Conservation (phyloP, 2,888 invertebrate genomes). For the Callyntrura guangdongensis region DNA sequence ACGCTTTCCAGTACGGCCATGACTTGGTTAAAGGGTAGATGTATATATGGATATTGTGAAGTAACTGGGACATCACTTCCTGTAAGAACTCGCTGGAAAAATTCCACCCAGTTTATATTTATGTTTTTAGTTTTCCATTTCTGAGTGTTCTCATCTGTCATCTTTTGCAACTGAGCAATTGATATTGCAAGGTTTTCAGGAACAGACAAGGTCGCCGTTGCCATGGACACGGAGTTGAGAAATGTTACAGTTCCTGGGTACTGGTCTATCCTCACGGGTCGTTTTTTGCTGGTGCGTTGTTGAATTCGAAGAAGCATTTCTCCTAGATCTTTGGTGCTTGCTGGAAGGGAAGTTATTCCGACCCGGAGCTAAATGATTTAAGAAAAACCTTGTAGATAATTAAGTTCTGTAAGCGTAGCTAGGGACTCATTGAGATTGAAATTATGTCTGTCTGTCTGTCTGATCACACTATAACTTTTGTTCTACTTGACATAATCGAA, state of each 20-base stretch:
- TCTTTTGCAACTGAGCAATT: slow-evolving; percentile 53
- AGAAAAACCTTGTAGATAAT: slow-evolving; percentile 36
- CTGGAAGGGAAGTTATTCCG: no score
- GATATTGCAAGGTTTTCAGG: not conserved
- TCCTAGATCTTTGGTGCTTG: slow-evolving; percentile 64
- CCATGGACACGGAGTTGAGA: not conserved
- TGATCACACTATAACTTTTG: no score
- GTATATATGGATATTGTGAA: not conserved
- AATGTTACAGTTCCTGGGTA: slow-evolving; percentile 1
- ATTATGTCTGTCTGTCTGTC: no score
- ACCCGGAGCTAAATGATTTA: no score
- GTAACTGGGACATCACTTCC: slow-evolving; percentile 56
- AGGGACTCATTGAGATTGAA: no score
- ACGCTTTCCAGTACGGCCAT: slow-evolving; percentile 9
- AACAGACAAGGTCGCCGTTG: not conserved
- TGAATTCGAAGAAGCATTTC: slow-evolving; percentile 27
- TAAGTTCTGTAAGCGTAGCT: slow-evolving; percentile 25
- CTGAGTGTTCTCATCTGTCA: slow-evolving; percentile 30
- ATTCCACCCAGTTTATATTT: slow-evolving; percentile 65
- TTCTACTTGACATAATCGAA: no score
- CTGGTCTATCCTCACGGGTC: slow-evolving; percentile 62
- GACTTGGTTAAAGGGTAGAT: not conserved
- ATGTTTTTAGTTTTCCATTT: slow-evolving; percentile 4
- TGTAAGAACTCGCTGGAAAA: slow-evolving; percentile 56
- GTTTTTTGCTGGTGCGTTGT: slow-evolving; percentile 2